A percentile compares a stretch with the other conserved stretches of the same genome.
Conservation (phyloP, 2,888 invertebrate genomes). For the Nymphalis c-album region DNA sequence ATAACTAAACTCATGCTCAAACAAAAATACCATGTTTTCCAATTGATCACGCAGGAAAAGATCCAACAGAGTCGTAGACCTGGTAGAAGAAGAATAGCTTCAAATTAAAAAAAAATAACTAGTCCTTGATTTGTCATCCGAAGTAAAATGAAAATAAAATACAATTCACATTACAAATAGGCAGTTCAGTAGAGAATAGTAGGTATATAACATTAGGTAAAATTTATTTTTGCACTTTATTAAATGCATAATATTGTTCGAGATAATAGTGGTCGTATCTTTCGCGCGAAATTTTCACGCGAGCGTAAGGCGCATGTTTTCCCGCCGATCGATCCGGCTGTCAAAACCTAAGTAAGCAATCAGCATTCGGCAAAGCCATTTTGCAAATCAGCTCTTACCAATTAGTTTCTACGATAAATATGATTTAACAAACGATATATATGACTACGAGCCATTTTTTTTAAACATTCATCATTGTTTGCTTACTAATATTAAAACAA, state of each 20-base stretch:
- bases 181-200: too few relatives aligned
- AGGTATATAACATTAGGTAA: neutral
- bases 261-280: slow-evolving; percentile 34
- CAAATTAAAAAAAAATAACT: slow-evolving; percentile 17
- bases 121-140: neutral
- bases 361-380: slow-evolving; percentile 19
- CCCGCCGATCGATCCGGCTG: slow-evolving; percentile 53
- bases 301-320: slow-evolving; percentile 57
- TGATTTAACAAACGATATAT: neutral
- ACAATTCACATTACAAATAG: neutral
- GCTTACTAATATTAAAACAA: too few relatives aligned
- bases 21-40: slow-evolving; percentile 39
- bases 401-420: neutral
- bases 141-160: neutral
- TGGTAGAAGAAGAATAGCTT: slow-evolving; percentile 33
- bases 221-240: neutral
- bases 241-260: neutral
- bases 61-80: slow-evolving; percentile 39
- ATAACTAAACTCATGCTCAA: slow-evolving; percentile 22
- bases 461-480: too few relatives aligned
- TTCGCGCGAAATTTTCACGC: slow-evolving; percentile 51
- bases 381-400: slow-evolving; percentile 10
- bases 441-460: too few relatives aligned
- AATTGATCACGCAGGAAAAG: slow-evolving; percentile 38
- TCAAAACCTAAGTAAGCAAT: slow-evolving; percentile 35